Base-by-base conservation (phyloP, 2,888 invertebrate genomes). In the Pycnomerus fuliginosus region DNA sequence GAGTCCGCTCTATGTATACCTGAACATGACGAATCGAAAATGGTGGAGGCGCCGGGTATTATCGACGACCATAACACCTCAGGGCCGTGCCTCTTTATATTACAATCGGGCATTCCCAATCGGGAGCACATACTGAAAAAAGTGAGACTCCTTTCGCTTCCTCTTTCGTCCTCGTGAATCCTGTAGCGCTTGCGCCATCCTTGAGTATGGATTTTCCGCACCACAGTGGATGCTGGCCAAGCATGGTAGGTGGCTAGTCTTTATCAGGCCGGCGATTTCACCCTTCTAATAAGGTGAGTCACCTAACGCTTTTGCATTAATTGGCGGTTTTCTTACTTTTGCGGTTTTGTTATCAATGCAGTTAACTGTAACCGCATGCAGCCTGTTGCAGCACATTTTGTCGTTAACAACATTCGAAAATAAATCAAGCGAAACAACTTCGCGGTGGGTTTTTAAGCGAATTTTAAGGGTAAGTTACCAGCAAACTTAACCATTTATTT, bases 211-310 rank as follows among this genome's bases (percentile, higher is more conserved):
- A 55, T 55, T 55, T 55, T 55, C 55, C 46, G 35, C 20, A 24
- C 33, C 17, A 30, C 39, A 39, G 43, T 48, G 48, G 48, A 48
- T 48, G 48, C 48, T 48, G 48, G 34, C 22, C 25, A 43, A 43
- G 35, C 47, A 43, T 43, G 47, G 38, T 41, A 25, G 41, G 25
- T 33, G 30, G 5, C 8, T 25, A 25, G 40, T 29, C 17, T 32
- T 51, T 50, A 56, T 55, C 53, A 60, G 55, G 60, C 55, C 58
- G 54, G 46, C 55, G 48, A 51, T 49, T 52, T 52, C 55, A 56
- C 55, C 58, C 58, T 54, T 57, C 55, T 52, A 46, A 53, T 51
- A 45, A 56, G 62, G 63, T 64, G 58, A 64, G 62, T 60, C 58
- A 54, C 38, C 45, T 38, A 34, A 29, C 36, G 3, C 10, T n/a